These are phyloP conservation scores for Empidonax traillii DNA, from an alignment of 2,113 vertebrate species.

Conservation along the genomic window DNA sequence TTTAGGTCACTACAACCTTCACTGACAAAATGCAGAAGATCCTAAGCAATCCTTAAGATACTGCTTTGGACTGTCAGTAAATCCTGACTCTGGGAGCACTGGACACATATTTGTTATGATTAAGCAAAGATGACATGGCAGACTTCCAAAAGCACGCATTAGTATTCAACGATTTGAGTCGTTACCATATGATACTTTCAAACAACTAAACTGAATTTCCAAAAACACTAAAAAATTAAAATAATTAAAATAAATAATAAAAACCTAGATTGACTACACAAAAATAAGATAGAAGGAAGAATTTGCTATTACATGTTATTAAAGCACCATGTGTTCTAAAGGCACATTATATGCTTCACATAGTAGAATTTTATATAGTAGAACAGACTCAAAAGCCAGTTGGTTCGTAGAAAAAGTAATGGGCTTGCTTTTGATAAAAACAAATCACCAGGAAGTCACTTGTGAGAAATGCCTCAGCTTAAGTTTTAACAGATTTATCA, in stretches of 20 bases:
- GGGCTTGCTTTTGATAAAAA: background rate
- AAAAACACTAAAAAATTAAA: background rate
- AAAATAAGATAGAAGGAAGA: background rate
- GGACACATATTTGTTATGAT: background rate
- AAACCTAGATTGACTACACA: background rate
- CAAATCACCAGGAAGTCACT: background rate
- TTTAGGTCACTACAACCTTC: background rate
- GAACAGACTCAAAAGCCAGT: background rate
- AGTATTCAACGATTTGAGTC: background rate
- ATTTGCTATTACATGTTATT: background rate
- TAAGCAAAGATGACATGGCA: background rate
- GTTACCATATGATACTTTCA: background rate
- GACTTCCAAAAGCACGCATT: background rate
- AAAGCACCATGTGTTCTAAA: background rate
- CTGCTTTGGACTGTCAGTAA: fast-evolving
- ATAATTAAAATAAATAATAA: background rate
- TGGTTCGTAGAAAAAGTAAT: background rate
- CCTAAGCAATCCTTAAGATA: background rate
- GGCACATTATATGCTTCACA: background rate
- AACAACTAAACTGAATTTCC: background rate
- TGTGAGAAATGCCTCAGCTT: background rate
- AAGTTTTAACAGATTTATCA: background rate
- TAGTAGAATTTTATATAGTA: background rate
- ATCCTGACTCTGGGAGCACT: background rate
- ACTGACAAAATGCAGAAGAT: background rate